These are phyloP conservation scores for Pterobdella sp. DNA, from an alignment of 2,888 invertebrate genomes.

Conservation along the genomic window DNA sequence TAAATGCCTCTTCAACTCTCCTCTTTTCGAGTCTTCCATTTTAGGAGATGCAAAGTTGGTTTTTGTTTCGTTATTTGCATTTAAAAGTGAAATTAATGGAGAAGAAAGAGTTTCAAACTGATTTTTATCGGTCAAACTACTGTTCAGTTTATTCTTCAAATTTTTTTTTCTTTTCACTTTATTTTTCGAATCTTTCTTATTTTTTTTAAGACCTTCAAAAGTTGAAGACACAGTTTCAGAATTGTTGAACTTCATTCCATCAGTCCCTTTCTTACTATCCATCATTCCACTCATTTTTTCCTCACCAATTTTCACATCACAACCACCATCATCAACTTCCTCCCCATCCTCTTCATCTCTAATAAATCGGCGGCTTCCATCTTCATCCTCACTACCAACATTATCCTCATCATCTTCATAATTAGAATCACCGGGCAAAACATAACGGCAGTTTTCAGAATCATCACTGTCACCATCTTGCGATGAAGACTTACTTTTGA, in stretches of 20 bases:
- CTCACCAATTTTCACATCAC: neutral
- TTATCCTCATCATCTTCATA: conserved; percentile 21
- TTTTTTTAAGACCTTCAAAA: neutral
- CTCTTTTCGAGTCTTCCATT: neutral
- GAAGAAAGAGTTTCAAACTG: too few species aligned
- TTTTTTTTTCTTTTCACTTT: neutral
- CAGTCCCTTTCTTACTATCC: neutral
- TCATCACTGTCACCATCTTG: conserved; percentile 8
- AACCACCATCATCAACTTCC: neutral
- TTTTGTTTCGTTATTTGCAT: too few species aligned
- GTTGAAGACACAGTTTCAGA: too few species aligned
- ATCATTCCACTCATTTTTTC: too few species aligned
- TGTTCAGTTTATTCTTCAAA: too few species aligned
- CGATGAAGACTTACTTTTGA: neutral
- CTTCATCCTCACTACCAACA: conserved; percentile 12
- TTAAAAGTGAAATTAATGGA: too few species aligned
- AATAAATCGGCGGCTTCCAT: neutral
- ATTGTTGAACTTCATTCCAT: conserved; percentile 9
- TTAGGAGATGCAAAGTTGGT: too few species aligned
- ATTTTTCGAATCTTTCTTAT: neutral
- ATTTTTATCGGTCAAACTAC: too few species aligned
- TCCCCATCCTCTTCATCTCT: conserved; percentile 5
- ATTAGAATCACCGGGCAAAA: conserved; percentile 17
- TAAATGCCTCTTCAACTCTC: neutral
- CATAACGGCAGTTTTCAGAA: conserved; percentile 13